Conservation (phyloP, 2,797 vertebrate genomes). For the Chaenodraco wilsoni region DNA sequence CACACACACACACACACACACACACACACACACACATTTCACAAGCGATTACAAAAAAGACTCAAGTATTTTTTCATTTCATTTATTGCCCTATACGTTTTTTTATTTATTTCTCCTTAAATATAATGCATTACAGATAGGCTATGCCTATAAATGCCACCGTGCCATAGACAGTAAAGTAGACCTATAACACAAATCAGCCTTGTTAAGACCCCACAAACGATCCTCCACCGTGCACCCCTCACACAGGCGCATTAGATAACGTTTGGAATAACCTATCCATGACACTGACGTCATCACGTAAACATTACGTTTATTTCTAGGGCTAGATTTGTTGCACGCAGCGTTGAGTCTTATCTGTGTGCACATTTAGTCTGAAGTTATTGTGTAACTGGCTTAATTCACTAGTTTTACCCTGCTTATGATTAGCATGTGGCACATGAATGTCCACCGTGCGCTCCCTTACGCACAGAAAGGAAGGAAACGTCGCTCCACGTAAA, state of each 20-base stretch:
- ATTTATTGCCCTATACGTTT: too few relatives aligned
- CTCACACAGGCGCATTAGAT: conserved; percentile 40
- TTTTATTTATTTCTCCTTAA: neutral
- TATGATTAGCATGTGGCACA: conserved; percentile 17
- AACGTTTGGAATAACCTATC: conserved; percentile 71
- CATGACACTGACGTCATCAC: conserved; percentile 82
- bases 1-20: too few relatives aligned
- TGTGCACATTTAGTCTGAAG: neutral
- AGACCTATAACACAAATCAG: conserved; percentile 7
- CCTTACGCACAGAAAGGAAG: conserved; percentile 42
- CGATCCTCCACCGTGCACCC: conserved; percentile 6
- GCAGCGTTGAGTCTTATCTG: conserved; percentile 28
- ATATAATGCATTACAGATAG: neutral
- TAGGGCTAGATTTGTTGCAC: conserved; percentile 27
- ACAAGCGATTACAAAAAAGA: too few relatives aligned
- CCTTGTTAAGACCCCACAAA: conserved; percentile 1
- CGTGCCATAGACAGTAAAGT: neutral
- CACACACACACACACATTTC: too few relatives aligned
- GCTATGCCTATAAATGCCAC: neutral
- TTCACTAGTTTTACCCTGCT: neutral
- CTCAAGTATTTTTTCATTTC: too few relatives aligned
- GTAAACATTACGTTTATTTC: conserved; percentile 66
- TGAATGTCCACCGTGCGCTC: conserved; percentile 46
- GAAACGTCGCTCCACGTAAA: conserved; percentile 70
- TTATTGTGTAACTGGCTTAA: neutral